Evolutionary conservation across 2,113 vertebrate genomes (phyloP).

Genomic region (Aleadryas rufinucha): DNA sequence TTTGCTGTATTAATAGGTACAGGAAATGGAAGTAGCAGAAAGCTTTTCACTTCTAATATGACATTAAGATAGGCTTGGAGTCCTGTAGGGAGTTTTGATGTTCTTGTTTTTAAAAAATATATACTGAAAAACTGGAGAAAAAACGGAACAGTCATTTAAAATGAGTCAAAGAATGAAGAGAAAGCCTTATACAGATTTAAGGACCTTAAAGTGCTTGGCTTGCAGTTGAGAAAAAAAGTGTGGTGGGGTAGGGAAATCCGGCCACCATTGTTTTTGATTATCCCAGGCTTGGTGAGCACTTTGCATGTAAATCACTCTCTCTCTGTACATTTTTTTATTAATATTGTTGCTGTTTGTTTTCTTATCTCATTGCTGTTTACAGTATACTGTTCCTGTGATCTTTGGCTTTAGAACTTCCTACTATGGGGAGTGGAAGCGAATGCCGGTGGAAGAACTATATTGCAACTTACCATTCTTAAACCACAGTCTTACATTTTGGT

Average conservation of each 20-base stretch:
- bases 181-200: background rate
- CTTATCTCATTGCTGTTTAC: background rate
- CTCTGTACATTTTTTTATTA: background rate
- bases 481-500: background rate
- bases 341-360: background rate
- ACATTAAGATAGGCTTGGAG: background rate
- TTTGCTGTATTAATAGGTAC: background rate
- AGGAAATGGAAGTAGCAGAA: background rate
- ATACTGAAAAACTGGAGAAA: background rate
- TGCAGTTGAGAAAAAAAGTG: background rate
- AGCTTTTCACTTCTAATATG: background rate
- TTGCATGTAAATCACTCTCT: background rate
- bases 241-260: background rate
- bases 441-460: fast-evolving
- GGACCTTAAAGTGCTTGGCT: background rate
- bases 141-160: background rate
- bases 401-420: background rate
- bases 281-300: background rate
- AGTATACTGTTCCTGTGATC: background rate
- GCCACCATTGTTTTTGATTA: background rate
- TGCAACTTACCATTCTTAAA: background rate
- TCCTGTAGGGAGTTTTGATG: background rate
- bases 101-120: background rate
- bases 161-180: background rate
- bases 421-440: fast-evolving